Conservation (phyloP, 2,113 vertebrate genomes). For the Uria aalge region DNA sequence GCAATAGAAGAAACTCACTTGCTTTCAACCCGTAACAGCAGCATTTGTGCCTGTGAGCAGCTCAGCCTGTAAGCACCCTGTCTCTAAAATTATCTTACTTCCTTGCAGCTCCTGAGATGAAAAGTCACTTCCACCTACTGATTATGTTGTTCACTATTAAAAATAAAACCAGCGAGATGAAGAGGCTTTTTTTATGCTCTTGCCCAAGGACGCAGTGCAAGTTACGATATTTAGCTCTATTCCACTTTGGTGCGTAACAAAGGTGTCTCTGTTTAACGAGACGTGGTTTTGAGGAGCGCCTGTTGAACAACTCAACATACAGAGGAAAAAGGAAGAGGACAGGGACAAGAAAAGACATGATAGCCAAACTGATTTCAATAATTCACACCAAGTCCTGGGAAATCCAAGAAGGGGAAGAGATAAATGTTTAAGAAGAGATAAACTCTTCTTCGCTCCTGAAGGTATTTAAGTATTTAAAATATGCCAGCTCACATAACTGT, state of each 20-base stretch:
- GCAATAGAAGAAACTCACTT: not conserved
- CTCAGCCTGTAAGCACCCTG: not conserved
- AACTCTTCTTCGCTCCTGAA: not conserved
- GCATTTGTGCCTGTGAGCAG: not conserved
- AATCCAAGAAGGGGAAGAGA: not conserved
- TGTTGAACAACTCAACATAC: not conserved
- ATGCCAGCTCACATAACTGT: not conserved
- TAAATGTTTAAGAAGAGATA: not conserved
- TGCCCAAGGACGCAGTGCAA: not conserved
- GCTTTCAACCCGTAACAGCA: not conserved
- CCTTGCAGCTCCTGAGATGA: not conserved
- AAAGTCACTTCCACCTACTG: constrained; percentile 1
- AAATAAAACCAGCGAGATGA: not conserved
- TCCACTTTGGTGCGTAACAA: not conserved
- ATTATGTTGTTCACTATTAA: not conserved
- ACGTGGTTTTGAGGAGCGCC: not conserved
- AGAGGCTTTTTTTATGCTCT: not conserved
- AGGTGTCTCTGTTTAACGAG: not conserved
- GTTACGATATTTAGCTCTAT: not conserved
- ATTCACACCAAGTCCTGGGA: not conserved
- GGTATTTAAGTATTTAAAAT: not conserved
- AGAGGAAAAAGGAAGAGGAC: not conserved
- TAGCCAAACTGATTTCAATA: fast-evolving
- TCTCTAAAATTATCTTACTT: not conserved
- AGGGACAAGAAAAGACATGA: not conserved